These are phyloP conservation scores for Clupea harengus DNA, from an alignment of 2,113 vertebrate genomes.

Conservation along the genomic window DNA sequence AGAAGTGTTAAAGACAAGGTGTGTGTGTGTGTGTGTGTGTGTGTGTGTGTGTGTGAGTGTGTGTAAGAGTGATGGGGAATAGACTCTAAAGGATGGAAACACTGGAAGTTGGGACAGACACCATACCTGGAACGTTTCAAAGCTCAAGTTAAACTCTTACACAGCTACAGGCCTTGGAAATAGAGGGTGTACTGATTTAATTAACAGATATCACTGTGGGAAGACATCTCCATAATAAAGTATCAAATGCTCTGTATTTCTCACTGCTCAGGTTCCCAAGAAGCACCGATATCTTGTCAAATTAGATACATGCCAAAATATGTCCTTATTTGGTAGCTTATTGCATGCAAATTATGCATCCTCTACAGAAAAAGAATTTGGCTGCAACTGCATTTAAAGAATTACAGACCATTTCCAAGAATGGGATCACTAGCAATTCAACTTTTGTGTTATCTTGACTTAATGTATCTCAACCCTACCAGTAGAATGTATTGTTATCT, in stretches of 20 bases:
- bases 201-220: background rate
- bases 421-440: background rate
- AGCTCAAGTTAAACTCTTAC: background rate
- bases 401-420: background rate
- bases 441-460: background rate
- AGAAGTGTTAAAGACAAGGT: no score
- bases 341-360: background rate
- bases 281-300: background rate
- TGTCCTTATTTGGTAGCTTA: background rate
- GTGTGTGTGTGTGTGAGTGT: no score
- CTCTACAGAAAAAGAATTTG: background rate
- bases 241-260: background rate
- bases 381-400: background rate
- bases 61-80: no score
- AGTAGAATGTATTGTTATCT: background rate
- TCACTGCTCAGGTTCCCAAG: background rate
- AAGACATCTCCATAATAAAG: background rate
- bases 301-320: background rate
- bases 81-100: background rate
- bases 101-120: background rate
- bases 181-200: background rate
- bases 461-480: background rate
- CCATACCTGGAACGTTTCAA: background rate
- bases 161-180: background rate
- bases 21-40: no score